These are phyloP conservation scores for Onychomys leucogaster DNA, from an alignment of 2,797 vertebrate species.

Conservation along the genomic window DNA sequence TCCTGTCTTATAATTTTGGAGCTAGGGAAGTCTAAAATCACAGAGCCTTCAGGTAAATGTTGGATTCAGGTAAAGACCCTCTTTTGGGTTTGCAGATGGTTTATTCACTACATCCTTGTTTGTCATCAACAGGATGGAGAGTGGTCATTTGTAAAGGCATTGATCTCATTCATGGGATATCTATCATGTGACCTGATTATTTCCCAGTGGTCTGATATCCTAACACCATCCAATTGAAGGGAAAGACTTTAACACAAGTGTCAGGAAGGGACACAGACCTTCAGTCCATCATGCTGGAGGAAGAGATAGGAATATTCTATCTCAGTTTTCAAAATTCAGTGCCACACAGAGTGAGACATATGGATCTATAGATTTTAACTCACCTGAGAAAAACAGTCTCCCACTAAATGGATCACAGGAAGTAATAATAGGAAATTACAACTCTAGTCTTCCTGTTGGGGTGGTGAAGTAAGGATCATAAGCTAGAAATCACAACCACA, in stretches of 20 bases:
- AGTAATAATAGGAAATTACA: neutral
- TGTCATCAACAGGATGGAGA: neutral
- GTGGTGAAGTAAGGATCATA: neutral
- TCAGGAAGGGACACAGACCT: neutral
- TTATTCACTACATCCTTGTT: no score
- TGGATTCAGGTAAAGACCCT: neutral
- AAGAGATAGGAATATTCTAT: neutral
- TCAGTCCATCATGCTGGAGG: neutral
- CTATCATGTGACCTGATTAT: neutral
- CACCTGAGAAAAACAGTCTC: neutral
- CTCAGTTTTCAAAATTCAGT: neutral
- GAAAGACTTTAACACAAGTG: neutral
- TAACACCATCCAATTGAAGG: neutral
- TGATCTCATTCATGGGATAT: neutral
- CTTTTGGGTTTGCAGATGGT: neutral
- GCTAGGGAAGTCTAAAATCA: neutral
- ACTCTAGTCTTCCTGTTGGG: neutral
- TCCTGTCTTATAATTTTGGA: neutral
- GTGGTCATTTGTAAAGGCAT: neutral
- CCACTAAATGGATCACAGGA: neutral
- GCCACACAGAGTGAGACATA: neutral
- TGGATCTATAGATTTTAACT: neutral
- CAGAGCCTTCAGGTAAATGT: neutral
- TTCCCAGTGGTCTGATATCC: neutral
- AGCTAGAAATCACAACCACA: neutral